Evolutionary conservation across 2,113 vertebrate genomes (phyloP).

Genomic region (Apodemus speciosus): DNA sequence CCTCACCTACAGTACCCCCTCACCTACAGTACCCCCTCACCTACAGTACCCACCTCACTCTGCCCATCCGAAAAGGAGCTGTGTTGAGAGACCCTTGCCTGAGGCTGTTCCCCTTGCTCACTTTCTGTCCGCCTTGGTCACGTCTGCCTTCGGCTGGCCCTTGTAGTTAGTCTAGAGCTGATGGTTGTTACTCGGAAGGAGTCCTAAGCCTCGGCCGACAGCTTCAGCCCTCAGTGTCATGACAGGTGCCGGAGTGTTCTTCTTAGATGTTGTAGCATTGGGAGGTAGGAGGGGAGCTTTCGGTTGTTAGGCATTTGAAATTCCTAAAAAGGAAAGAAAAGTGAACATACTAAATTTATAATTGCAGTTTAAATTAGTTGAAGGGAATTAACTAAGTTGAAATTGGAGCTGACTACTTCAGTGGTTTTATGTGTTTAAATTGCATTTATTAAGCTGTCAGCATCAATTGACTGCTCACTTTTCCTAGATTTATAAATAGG

Average conservation of each 20-base stretch:
- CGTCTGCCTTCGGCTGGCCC: not conserved
- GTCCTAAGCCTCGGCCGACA: not conserved
- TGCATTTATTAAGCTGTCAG: conserved; percentile 48
- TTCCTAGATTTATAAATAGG: conserved; percentile 5
- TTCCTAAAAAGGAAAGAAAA: conserved; percentile 55
- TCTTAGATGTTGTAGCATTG: not conserved
- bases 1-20: not conserved
- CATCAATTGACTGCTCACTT: not conserved
- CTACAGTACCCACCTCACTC: not conserved
- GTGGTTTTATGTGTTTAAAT: conserved; percentile 48
- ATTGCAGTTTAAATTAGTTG: conserved; percentile 52
- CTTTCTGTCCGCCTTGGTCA: not conserved
- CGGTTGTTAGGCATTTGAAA: conserved; percentile 36
- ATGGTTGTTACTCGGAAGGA: not conserved
- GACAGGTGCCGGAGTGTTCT: not conserved
- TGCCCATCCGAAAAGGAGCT: not conserved
- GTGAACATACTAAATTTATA: conserved; percentile 42
- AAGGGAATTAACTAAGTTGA: conserved; percentile 36
- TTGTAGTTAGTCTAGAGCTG: not conserved
- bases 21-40: not conserved
- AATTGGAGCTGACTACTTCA: not conserved
- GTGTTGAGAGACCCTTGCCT: not conserved
- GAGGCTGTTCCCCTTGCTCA: not conserved
- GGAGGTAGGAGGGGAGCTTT: conserved; percentile 17
- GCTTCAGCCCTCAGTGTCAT: not conserved